A percentile compares a stretch with the other conserved stretches of the same genome.
These are phyloP conservation scores for Tokudaia tokunoshimensis DNA, from an alignment of 2,797 vertebrate genomes.

Conservation along the genomic window DNA sequence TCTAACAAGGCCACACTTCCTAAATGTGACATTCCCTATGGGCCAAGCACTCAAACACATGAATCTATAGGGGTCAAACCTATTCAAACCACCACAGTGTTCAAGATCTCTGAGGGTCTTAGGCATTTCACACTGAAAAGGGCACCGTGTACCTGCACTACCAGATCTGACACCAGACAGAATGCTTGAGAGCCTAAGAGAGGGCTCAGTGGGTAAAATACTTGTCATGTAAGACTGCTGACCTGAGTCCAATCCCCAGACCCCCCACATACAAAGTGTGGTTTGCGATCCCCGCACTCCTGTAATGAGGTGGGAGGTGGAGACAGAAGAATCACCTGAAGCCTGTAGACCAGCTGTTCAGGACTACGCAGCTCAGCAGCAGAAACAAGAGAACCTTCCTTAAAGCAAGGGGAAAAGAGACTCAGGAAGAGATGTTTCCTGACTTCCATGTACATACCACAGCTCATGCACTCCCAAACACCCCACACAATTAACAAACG, in stretches of 20 bases:
- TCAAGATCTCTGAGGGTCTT: not conserved
- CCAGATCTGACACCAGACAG: conserved; percentile 14
- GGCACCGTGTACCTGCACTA: not conserved
- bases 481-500: no score
- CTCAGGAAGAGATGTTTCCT: not conserved
- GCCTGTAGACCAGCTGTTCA: not conserved
- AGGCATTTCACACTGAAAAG: conserved; percentile 11
- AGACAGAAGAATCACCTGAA: not conserved
- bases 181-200: not conserved
- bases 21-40: not conserved
- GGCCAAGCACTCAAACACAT: not conserved
- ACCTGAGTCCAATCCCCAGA: not conserved
- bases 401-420: not conserved
- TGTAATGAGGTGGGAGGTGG: not conserved
- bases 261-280: not conserved
- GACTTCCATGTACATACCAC: not conserved
- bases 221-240: not conserved
- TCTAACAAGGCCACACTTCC: not conserved
- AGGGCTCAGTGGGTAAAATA: not conserved
- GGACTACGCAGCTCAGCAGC: not conserved
- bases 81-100: not conserved
- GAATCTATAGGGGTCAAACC: not conserved
- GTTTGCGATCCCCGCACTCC: not conserved
- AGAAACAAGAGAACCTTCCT: not conserved
- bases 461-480: not conserved